Evolutionary conservation across 2,797 vertebrate genomes (phyloP).

Genomic region (Erethizon dorsatum): DNA sequence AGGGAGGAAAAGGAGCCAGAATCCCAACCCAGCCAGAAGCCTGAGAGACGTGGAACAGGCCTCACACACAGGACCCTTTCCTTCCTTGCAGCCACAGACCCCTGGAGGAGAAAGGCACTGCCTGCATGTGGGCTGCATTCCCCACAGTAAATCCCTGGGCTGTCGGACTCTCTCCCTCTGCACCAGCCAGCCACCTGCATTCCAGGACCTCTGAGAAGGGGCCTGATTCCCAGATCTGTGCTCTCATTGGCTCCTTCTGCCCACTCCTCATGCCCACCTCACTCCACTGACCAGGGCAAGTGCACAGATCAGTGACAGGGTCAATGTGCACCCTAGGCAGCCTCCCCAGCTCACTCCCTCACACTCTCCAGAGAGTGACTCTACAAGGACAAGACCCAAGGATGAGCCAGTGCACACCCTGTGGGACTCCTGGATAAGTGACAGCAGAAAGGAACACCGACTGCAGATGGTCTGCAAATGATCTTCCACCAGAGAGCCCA

Average conservation of each 20-base stretch:
- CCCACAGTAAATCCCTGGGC: not conserved
- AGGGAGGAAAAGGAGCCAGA: not conserved
- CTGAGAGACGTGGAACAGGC: not conserved
- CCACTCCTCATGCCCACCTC: not conserved
- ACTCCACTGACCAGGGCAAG: not conserved
- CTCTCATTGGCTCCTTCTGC: no score
- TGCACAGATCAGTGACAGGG: not conserved
- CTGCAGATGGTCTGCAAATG: not conserved
- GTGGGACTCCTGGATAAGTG: no score
- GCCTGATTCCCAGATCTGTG: not conserved
- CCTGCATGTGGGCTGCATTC: no score
- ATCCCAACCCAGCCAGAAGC: not conserved
- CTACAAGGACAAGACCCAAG: no score
- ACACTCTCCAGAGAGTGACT: not conserved
- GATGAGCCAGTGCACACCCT: not conserved
- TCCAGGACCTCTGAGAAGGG: not conserved
- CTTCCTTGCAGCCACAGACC: not conserved
- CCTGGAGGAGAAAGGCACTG: not conserved
- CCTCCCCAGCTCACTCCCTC: not conserved
- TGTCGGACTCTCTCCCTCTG: not conserved
- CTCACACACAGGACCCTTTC: rapidly evolving
- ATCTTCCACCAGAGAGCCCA: not conserved
- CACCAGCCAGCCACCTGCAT: not conserved
- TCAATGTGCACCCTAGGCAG: no score
- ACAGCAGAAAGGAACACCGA: no score